Conservation (phyloP, 92 coral and sea anemone genomes). For the Parazoanthus swiftii region DNA sequence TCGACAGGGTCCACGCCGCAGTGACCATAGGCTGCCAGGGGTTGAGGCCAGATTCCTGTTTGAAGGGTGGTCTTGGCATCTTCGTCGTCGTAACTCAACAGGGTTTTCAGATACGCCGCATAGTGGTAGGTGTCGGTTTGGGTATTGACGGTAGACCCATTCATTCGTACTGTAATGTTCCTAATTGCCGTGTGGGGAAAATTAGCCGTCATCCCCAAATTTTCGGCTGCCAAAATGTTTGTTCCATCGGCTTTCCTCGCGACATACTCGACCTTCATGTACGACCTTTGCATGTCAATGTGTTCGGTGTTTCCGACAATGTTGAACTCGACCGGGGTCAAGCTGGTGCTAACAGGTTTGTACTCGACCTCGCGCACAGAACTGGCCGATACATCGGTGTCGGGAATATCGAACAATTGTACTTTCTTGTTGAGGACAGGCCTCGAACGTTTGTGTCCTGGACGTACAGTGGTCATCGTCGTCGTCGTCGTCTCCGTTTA, state of each 20-base stretch:
- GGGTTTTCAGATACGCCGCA: constrained; percentile 3
- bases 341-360: background rate
- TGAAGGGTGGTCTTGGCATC: constrained; percentile 9
- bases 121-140: background rate
- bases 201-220: constrained; percentile 14
- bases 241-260: constrained; percentile 8
- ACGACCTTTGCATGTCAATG: no score
- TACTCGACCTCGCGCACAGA: background rate
- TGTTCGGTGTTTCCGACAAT: background rate
- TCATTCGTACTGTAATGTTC: constrained; percentile 10
- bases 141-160: constrained; percentile 5
- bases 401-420: constrained; percentile 2
- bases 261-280: constrained; percentile 2
- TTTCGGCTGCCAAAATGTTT: background rate
- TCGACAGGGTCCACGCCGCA: no score
- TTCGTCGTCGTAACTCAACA: background rate
- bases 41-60: background rate
- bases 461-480: background rate
- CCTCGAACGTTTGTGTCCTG: constrained; percentile 13
- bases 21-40: no score
- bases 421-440: constrained; percentile 7
- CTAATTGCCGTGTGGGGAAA: constrained; percentile 13
- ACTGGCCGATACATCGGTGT: constrained; percentile 4
- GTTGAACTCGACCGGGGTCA: background rate
- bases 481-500: no score